Percentiles rank a stretch among this genome's conserved stretches.
Evolutionary conservation across 2,113 vertebrate genomes (phyloP).

Genomic region (Hydrochoerus hydrochaeris): DNA sequence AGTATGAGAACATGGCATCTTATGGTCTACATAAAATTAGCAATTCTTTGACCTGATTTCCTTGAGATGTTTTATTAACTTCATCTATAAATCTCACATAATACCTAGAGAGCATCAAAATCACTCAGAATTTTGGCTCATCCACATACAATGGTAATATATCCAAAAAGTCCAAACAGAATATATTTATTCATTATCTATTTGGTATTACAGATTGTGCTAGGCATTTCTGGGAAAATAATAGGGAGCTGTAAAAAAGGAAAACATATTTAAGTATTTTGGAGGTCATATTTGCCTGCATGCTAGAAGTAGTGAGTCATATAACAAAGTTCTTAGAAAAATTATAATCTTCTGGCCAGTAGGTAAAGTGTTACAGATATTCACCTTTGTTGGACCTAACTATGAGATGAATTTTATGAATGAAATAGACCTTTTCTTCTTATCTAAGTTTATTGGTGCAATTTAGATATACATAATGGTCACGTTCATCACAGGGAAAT

Average conservation of each 20-base stretch:
- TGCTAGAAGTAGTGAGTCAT: neutral
- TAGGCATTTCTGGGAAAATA: neutral
- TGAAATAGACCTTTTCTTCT: neutral
- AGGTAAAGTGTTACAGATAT: neutral
- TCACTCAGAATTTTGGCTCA: neutral
- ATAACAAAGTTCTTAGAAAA: neutral
- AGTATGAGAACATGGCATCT: neutral
- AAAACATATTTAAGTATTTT: constrained; percentile 37
- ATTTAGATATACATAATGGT: neutral
- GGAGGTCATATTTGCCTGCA: neutral
- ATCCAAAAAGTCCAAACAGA: neutral
- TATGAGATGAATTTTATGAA: neutral
- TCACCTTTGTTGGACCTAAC: neutral
- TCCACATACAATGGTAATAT: neutral
- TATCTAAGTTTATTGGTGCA: neutral
- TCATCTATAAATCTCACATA: constrained; percentile 27
- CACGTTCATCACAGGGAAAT: neutral
- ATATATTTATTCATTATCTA: neutral
- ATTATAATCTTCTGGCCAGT: constrained; percentile 9
- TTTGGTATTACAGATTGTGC: constrained; percentile 1
- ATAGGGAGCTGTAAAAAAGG: neutral
- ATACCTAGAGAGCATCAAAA: neutral
- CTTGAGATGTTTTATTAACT: constrained; percentile 46
- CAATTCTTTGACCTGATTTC: neutral
- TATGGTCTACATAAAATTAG: neutral